Evolutionary conservation across 2,797 vertebrate genomes (phyloP).

Genomic region (Macrochelys suwanniensis): DNA sequence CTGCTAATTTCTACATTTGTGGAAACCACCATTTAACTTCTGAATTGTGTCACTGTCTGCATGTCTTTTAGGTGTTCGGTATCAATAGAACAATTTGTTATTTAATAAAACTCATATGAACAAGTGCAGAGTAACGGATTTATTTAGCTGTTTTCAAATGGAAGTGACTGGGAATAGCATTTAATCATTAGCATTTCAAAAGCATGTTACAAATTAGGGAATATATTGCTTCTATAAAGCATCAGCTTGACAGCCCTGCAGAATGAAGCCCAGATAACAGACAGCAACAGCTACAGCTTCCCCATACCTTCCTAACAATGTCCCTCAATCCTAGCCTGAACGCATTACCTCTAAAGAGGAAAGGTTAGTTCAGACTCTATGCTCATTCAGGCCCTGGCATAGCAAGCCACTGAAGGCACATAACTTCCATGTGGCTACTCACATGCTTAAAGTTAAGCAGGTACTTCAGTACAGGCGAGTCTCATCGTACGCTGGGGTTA

Average conservation of each 20-base stretch:
- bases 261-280: not conserved
- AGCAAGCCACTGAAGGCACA: not conserved
- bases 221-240: not conserved
- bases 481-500: no score
- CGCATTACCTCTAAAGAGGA: not conserved
- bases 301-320: fast-evolving
- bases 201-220: not conserved
- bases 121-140: not conserved
- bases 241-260: not conserved
- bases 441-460: not conserved
- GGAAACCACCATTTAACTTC: not conserved
- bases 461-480: not conserved
- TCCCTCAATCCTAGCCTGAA: not conserved
- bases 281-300: not conserved
- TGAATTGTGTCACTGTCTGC: not conserved
- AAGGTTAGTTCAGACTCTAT: not conserved
- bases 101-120: no score
- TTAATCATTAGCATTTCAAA: not conserved
- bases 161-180: not conserved
- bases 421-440: not conserved
- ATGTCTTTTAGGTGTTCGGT: not conserved
- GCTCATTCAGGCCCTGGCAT: not conserved
- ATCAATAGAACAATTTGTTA: no score
- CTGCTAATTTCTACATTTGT: no score
- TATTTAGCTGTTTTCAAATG: not conserved